Evolutionary conservation across 2,113 vertebrate species (phyloP), one percentile per base, ranked within the genome.

Genomic region (Ciconia stormi): DNA sequence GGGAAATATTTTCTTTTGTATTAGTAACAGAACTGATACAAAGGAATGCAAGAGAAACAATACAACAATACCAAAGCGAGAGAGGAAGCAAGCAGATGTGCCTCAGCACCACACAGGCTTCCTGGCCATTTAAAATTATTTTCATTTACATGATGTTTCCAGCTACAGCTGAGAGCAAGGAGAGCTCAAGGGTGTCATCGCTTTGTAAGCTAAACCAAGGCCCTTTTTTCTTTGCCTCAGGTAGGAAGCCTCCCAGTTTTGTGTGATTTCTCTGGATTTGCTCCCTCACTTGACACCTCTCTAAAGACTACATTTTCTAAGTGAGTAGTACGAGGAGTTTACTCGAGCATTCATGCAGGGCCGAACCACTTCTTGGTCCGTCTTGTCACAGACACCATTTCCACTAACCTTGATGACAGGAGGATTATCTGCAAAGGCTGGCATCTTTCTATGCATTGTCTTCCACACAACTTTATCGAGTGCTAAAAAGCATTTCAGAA

Each of bases 11-110:
- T 80, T 52, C 38, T 77, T 91, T 84, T 71, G 58, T 87, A 55
- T 71, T 87, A 21, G 20, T 22, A 93, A 67, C 59, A 67, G 56
- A 94, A 89, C n/a, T 13, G 47, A 73, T 27, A 92, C 73, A 92
- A 63, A 90, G 25, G 58, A 93, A 38, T 4, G 30, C 23, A 83
- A 80, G n/a, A 97, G n/a, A 97, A 92, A 95, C 29, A 73, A 87
- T 34, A 38, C 23, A 69, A 63, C 78, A 66, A 7, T 27, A 74
- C 7, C 20, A 77, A 94, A 95, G 82, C 1, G 0, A 47, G 25
- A 0, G 18, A 63, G 34, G 21, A 62, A 92, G 26, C 22, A n/a
- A 86, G 66, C 80, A 90, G 74, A 70, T 74, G 53, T 71, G 53
- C 55, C 93, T 90, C 85, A 89, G 58, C 71, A 86, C 47, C 26